Evolutionary conservation across 2,113 vertebrate genomes (phyloP).

Genomic region (Chascanopsetta lugubris): DNA sequence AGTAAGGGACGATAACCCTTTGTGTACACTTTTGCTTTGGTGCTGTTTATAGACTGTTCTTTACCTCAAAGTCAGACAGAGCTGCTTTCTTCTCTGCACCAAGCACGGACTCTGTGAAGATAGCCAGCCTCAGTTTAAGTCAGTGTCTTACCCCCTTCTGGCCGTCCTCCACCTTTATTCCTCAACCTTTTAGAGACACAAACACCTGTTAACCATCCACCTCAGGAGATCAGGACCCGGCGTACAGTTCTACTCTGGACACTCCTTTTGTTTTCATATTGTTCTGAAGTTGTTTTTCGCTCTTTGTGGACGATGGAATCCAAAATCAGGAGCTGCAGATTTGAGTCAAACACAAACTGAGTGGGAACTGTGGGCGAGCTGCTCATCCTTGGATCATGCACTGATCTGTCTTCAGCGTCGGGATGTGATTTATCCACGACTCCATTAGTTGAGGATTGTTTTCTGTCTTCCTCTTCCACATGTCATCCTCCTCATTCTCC

Average conservation of each 20-base stretch:
- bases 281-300: conserved; percentile 9
- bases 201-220: conserved; percentile 56
- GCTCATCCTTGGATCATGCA: conserved; percentile 23
- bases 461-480: conserved; percentile 49
- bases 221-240: conserved; percentile 64
- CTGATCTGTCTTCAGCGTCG: conserved; percentile 16
- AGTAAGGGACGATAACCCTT: conserved; percentile 30
- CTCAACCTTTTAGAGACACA: conserved; percentile 41
- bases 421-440: conserved; percentile 29
- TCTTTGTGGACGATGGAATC: conserved; percentile 25
- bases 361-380: conserved; percentile 31
- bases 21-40: conserved; percentile 59
- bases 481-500: conserved; percentile 37
- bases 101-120: conserved; percentile 56
- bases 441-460: conserved; percentile 33
- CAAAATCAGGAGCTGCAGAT: conserved; percentile 20
- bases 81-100: conserved; percentile 65
- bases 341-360: conserved; percentile 3
- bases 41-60: conserved; percentile 63
- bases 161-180: conserved; percentile 29
- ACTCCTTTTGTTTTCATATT: conserved; percentile 9
- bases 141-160: conserved; percentile 67
- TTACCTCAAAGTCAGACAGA: conserved; percentile 76
- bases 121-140: conserved; percentile 57
- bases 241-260: conserved; percentile 29